These are phyloP conservation scores for Pseudomyrmex gracilis DNA, from an alignment of 1,140 invertebrate genomes.

Conservation along the genomic window DNA sequence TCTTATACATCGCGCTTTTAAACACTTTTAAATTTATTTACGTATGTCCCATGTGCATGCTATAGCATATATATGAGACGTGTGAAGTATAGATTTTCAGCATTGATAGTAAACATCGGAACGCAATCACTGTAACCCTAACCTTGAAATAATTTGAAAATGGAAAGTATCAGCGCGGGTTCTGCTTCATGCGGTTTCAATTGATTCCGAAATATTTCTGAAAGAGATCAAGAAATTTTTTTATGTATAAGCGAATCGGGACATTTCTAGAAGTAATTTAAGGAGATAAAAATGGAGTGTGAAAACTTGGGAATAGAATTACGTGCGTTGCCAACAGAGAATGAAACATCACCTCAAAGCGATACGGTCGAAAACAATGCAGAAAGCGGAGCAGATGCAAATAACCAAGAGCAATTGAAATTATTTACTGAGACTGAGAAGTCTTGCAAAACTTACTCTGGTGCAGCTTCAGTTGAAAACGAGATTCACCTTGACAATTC, in stretches of 20 bases:
- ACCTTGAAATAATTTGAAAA: no score
- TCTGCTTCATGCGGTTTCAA: no score
- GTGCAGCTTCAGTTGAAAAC: neutral
- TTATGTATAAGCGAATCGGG: neutral
- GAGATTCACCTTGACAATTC: neutral
- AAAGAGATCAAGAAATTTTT: neutral
- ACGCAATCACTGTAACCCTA: no score
- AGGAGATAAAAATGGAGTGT: neutral
- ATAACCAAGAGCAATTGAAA: neutral
- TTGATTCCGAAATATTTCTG: no score
- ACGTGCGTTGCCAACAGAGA: neutral
- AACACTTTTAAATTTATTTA: no score
- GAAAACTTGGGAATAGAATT: neutral
- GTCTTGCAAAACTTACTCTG: neutral
- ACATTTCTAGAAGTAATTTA: neutral
- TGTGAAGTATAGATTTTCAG: no score
- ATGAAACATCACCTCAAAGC: slow-evolving; percentile 2
- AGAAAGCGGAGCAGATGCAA: neutral
- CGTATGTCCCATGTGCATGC: no score
- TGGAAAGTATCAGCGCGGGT: no score
- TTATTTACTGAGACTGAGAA: neutral
- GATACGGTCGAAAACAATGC: neutral
- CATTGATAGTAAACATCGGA: no score
- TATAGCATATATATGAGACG: no score
- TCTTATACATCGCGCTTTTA: no score